Evolutionary conservation across 92 coral and sea anemone species (phyloP), one percentile per base, ranked within the genome.

Genomic region (Diadumene lineata): DNA sequence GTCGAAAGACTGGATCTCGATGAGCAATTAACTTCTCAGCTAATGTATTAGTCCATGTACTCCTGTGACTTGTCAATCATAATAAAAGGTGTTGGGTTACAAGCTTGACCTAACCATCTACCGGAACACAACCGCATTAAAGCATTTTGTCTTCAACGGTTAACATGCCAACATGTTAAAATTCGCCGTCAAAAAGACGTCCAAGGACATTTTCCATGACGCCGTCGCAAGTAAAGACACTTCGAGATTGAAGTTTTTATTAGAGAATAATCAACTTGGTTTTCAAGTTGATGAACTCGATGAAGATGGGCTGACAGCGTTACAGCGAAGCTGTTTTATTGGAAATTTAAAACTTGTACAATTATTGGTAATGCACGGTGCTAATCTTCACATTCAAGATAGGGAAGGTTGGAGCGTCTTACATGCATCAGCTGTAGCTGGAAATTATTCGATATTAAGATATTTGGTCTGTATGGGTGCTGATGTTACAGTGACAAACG

Each of bases 351-450:
- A 90, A 60, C 76, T 96, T 15, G 99, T 96, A 30, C 97, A 93
- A 44, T 61, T 96, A 31, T 86, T 96, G 8, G 87, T 96, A 21
- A 77, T 86, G 1, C 84, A 85, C 68, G 99, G 97, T 18, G 99
- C 99, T 13, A 90, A 96, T 56, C 48, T 96, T 3, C 74, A 84
- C 27, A 96, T 96, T 25, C 97, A 96, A 46, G 99, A 96, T 64
- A 89, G 89, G 38, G 99, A 96, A 75, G 99, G 99, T 1, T 96
- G 99, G 99, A 96, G 92, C 7, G 93, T 96, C 1, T 73, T 96
- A 56, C 99, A 96, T 44, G 99, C 99, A 0, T 90, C 99, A 24
- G 88, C 97, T 11, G 96, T 96, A 34, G 99, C 99, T 8, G 91
- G 97, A 8, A 92, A 96, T 60, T 75, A 82, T 34, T 80, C 99